Percentiles rank a stretch among this genome's conserved stretches.
Conservation (phyloP, 2,113 vertebrate genomes). For the Ailurus styani region DNA sequence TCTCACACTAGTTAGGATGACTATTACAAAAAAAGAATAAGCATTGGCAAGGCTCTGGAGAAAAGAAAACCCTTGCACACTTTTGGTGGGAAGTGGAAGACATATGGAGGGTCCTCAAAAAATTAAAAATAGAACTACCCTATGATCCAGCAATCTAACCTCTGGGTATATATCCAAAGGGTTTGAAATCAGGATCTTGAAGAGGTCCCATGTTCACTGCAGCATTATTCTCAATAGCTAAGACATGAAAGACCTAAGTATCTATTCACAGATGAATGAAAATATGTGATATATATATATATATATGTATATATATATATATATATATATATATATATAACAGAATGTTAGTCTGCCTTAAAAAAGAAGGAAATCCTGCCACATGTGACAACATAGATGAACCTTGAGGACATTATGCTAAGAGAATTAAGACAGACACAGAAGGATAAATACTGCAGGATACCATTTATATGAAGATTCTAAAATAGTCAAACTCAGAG, state of each 20-base stretch:
- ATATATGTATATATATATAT: too few species aligned
- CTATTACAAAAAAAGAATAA: background rate
- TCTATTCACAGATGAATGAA: background rate
- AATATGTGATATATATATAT: background rate
- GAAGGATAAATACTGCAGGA: background rate
- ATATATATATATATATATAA: background rate
- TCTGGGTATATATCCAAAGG: background rate
- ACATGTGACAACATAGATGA: background rate
- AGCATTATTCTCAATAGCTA: background rate
- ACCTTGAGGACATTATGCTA: background rate
- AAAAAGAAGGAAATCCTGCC: background rate
- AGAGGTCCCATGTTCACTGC: background rate
- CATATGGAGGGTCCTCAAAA: background rate
- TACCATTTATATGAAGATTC: background rate
- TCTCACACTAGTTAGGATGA: background rate
- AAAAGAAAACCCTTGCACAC: background rate
- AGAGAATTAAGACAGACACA: background rate
- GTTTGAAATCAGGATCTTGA: background rate
- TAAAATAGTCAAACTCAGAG: background rate
- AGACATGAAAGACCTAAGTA: background rate
- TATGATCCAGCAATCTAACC: background rate
- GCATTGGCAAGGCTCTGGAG: background rate
- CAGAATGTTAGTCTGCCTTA: background rate
- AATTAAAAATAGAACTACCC: background rate
- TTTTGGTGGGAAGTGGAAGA: background rate